Conservation (phyloP, 1,140 invertebrate species). For the Bombus difficillimus region DNA sequence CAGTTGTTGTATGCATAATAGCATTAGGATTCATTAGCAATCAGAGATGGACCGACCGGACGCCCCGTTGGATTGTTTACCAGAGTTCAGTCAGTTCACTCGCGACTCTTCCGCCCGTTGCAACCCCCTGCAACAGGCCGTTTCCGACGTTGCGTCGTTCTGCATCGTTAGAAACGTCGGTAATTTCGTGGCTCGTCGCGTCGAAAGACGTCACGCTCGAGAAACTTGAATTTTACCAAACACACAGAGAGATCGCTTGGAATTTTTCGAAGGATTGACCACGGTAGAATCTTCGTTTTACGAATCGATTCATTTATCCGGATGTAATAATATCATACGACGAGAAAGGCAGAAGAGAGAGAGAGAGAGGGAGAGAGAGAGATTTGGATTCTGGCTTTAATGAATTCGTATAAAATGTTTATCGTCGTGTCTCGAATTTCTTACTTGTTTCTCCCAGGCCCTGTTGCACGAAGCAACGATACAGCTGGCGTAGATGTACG, state of each 20-base stretch:
- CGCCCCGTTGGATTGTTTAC: slow-evolving; percentile 77
- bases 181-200: background rate
- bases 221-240: background rate
- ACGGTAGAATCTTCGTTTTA: background rate
- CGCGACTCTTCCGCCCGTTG: slow-evolving; percentile 59
- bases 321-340: background rate
- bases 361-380: no score
- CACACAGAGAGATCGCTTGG: background rate
- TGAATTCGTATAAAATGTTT: background rate
- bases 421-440: background rate
- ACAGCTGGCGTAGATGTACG: background rate
- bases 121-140: slow-evolving; percentile 41
- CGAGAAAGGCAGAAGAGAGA: background rate
- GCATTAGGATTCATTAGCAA: slow-evolving; percentile 83
- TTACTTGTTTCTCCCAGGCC: background rate
- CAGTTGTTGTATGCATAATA: slow-evolving; percentile 82
- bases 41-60: slow-evolving; percentile 79
- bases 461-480: background rate
- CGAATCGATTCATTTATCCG: background rate
- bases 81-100: slow-evolving; percentile 65
- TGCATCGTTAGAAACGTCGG: slow-evolving; percentile 29
- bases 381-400: no score
- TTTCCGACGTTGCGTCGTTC: slow-evolving; percentile 14
- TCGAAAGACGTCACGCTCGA: background rate
- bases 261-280: no score